Conservation (phyloP, 2,113 vertebrate species). For the Esox niger region DNA sequence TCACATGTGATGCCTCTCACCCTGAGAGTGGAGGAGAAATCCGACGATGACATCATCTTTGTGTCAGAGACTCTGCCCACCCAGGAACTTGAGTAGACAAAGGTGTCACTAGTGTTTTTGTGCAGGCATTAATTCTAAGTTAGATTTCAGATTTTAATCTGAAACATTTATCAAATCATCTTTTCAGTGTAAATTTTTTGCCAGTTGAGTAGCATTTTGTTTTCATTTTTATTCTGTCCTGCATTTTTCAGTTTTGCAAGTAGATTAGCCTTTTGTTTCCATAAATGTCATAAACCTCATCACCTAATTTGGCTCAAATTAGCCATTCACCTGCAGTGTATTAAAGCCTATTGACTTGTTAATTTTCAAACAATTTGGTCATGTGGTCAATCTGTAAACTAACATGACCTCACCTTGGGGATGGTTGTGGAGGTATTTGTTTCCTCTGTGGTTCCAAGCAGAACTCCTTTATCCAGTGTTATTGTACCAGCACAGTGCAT, state of each 20-base stretch:
- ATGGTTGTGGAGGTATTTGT: background rate
- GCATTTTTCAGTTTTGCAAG: background rate
- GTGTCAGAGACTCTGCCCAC: slow-evolving; percentile 13
- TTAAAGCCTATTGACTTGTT: too few relatives aligned
- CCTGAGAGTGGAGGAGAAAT: slow-evolving; percentile 30
- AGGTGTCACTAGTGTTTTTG: background rate
- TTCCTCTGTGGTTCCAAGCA: background rate
- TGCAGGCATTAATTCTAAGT: background rate
- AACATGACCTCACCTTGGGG: background rate
- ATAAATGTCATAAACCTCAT: background rate
- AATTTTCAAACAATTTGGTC: background rate
- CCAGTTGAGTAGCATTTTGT: background rate
- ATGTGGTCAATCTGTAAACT: background rate
- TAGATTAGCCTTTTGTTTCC: background rate
- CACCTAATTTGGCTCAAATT: background rate
- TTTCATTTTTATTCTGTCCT: background rate
- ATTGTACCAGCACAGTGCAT: background rate
- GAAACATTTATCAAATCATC: background rate
- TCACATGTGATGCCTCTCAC: slow-evolving; percentile 44
- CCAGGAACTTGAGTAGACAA: background rate
- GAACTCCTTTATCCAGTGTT: background rate
- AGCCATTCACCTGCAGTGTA: too few relatives aligned
- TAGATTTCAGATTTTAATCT: background rate
- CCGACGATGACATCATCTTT: slow-evolving; percentile 35
- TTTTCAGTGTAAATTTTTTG: background rate